Evolutionary conservation across 2,888 invertebrate species (phyloP).

Genomic region (Sturmia bella): DNA sequence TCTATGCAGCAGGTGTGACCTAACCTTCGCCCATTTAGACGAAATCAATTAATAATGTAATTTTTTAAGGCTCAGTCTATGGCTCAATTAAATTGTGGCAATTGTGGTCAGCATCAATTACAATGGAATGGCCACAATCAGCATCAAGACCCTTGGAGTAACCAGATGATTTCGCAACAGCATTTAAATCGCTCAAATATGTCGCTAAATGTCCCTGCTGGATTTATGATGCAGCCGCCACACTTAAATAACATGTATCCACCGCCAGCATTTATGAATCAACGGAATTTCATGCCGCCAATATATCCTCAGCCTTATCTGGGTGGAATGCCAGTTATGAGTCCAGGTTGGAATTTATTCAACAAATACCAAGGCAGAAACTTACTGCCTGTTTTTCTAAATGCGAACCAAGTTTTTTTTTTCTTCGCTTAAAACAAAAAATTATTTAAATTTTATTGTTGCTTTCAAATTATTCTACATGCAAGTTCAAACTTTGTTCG

Average conservation of each 20-base stretch:
- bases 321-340: slow-evolving; percentile 82
- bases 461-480: neutral
- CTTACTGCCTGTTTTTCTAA: too few relatives aligned
- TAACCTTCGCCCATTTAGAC: neutral
- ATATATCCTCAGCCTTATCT: slow-evolving; percentile 79
- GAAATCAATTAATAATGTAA: neutral
- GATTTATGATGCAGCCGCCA: slow-evolving; percentile 78
- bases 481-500: too few relatives aligned
- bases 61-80: slow-evolving; percentile 86
- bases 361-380: too few relatives aligned
- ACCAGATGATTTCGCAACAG: slow-evolving; percentile 76
- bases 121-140: slow-evolving; percentile 74
- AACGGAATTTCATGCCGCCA: slow-evolving; percentile 77
- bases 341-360: slow-evolving; percentile 75
- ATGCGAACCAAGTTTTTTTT: too few relatives aligned
- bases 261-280: slow-evolving; percentile 81
- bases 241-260: slow-evolving; percentile 80
- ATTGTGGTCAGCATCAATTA: slow-evolving; percentile 80
- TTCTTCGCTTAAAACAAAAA: too few relatives aligned
- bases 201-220: slow-evolving; percentile 83
- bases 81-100: slow-evolving; percentile 86
- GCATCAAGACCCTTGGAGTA: slow-evolving; percentile 76
- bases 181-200: slow-evolving; percentile 83
- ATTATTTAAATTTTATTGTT: neutral
- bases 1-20: slow-evolving; percentile 84